Evolutionary conservation across 2,797 vertebrate species (phyloP), one percentile per base, ranked within the genome.

Genomic region (Lepus townsendii): DNA sequence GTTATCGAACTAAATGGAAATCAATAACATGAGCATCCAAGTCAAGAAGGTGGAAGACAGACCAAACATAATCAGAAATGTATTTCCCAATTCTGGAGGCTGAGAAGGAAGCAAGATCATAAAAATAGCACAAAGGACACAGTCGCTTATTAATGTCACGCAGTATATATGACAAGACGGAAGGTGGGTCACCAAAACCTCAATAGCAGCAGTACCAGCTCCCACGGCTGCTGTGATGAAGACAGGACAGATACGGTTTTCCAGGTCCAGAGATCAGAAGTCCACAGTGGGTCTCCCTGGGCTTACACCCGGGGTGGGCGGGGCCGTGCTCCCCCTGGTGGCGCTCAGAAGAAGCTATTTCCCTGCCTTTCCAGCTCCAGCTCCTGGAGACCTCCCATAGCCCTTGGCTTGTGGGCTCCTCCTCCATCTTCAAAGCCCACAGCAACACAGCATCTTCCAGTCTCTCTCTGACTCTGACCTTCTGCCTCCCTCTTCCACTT

Each of bases 21-120:
- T 20, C 66, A 57, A 57, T 3, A 2, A 86, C 65, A 12, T 12
- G 1, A 26, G 11, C 22, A 52, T 60, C 69, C 22, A 38, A 17
- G 52, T 71, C 24, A 75, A 38, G 63, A 96, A 84, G n/a, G 24
- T 38, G 86, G 32, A 75, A 92, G 27, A 79, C 16, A 69, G 35
- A 50, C 6, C 19, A 83, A 86, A 77, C 78, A 24, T 2, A 24
- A 68, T 27, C 38, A 26, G 27, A 42, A 42, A 42, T 42, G 42
- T 42, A 42, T 42, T 42, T 42, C 42, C 42, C 7, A 42, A 42
- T 42, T 42, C 42, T 42, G 42, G 42, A 42, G 42, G 42, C 42
- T 42, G 42, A 42, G 42, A 42, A 42, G 42, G 42, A 42, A 42
- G 42, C 42, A 76, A 57, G 78, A 72, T 26, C 54, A 88, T 75